These are phyloP conservation scores for Rhamphomyia laevipes DNA, from an alignment of 2,888 invertebrate genomes.

Conservation along the genomic window DNA sequence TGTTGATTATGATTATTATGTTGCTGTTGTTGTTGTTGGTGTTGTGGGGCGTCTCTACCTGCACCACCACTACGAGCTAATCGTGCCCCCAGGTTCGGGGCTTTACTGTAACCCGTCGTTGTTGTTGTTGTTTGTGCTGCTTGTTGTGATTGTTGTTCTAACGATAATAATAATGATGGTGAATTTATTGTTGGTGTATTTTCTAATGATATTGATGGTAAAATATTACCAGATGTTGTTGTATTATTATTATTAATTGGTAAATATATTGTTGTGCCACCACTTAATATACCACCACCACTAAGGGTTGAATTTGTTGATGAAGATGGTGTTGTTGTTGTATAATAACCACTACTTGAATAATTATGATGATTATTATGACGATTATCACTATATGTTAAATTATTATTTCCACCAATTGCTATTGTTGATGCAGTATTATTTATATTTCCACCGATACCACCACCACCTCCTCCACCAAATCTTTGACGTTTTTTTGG, in stretches of 20 bases:
- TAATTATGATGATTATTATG: slow-evolving; percentile 7
- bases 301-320: not conserved
- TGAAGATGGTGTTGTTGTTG: slow-evolving; percentile 10
- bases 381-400: not conserved
- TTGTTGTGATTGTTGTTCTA: slow-evolving; percentile 13
- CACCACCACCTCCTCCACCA: slow-evolving; percentile 7
- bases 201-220: no score
- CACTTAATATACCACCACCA: not conserved
- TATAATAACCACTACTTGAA: slow-evolving; percentile 10
- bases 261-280: slow-evolving; percentile 10
- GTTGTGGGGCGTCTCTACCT: slow-evolving; percentile 21
- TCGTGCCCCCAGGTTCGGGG: slow-evolving; percentile 35
- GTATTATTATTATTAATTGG: slow-evolving; percentile 9
- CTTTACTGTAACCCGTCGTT: slow-evolving; percentile 32
- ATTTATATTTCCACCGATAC: not conserved
- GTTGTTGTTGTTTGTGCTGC: slow-evolving; percentile 13
- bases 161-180: not conserved
- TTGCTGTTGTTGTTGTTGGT: slow-evolving; percentile 18
- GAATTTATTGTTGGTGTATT: no score
- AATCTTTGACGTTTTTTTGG: slow-evolving; percentile 17
- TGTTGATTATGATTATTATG: not conserved
- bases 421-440: slow-evolving; percentile 18
- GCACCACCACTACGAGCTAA: slow-evolving; percentile 27
- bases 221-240: not conserved
- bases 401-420: slow-evolving; percentile 11